Evolutionary conservation across 2,888 invertebrate genomes (phyloP), one percentile per base, ranked within the genome.

Genomic region (Tiliacea citrago): DNA sequence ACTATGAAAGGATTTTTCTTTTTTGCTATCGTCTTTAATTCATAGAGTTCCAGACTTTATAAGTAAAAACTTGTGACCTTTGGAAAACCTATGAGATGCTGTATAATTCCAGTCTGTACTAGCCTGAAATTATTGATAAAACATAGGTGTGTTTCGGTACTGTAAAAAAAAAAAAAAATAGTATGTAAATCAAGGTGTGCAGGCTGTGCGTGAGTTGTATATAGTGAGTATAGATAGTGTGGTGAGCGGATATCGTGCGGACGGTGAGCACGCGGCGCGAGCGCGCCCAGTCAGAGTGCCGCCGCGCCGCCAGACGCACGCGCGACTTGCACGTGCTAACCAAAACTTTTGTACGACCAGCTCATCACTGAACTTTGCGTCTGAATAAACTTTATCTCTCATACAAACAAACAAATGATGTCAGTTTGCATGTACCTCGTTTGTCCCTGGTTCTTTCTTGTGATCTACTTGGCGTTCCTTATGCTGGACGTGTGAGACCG

Each of bases 361-460:
- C 90, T 92, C 92, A 93, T 95, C 93, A 95, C 95, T 92, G 91
- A 92, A 95, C 92, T 88, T 88, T 88, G 86, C 87, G 86, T 89
- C 89, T 84, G 80, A 88, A 91, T 86, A 82, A 81, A 85, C 88
- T 87, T 79, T 88, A 82, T 87, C 74, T 87, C 81, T 76, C 82
- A 85, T 73, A 86, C 80, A 87, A 89, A 90, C 86, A 89, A 82
- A 86, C 86, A 87, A 90, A 96, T 91, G 90, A 96, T 96, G 96
- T 95, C 96, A 88, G 95, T 97, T 92, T 97, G 97, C 92, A 96
- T 97, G 95, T 97, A 97, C 93, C 96, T 97, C 91, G 96, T 97
- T 90, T 97, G 97, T 90, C 97, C 97, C 91, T 97, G 97, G 97
- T 96, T 97, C 91, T 95, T 97, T 92, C 96, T 97, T 92, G 97